These are phyloP conservation scores for Conus ventricosus DNA, from an alignment of 1,140 invertebrate species.

Conservation along the genomic window DNA sequence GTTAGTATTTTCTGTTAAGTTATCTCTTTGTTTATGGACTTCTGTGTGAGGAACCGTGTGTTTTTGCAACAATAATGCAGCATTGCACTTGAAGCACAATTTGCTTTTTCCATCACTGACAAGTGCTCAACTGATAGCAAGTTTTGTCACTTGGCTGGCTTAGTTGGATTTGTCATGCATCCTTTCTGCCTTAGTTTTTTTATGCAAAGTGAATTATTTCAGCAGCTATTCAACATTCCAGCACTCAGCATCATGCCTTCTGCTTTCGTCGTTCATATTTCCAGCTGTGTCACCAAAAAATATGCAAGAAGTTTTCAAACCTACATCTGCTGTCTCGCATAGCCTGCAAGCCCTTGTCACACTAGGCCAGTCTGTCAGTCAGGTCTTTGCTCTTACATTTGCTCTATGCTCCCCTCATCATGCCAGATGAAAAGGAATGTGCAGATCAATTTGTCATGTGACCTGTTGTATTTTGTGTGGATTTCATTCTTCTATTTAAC, in stretches of 20 bases:
- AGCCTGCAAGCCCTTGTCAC: no score
- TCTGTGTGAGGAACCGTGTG: not conserved
- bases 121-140: not conserved
- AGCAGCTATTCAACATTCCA: slow-evolving; percentile 16
- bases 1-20: not conserved
- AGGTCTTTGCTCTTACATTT: no score
- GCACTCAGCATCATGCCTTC: not conserved
- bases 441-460: no score
- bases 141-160: not conserved
- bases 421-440: no score
- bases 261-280: not conserved
- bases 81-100: not conserved
- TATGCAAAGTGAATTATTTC: slow-evolving; percentile 15
- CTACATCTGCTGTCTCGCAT: no score
- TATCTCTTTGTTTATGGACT: not conserved
- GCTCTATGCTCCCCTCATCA: no score
- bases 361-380: no score
- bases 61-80: not conserved
- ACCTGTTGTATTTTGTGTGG: no score
- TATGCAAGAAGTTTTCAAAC: not conserved
- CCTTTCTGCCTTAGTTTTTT: not conserved
- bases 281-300: not conserved
- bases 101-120: not conserved
- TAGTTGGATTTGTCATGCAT: not conserved
- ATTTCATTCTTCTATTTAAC: no score